Base-by-base conservation (phyloP, 2,888 invertebrate genomes). In the Drosophila anceps region DNA sequence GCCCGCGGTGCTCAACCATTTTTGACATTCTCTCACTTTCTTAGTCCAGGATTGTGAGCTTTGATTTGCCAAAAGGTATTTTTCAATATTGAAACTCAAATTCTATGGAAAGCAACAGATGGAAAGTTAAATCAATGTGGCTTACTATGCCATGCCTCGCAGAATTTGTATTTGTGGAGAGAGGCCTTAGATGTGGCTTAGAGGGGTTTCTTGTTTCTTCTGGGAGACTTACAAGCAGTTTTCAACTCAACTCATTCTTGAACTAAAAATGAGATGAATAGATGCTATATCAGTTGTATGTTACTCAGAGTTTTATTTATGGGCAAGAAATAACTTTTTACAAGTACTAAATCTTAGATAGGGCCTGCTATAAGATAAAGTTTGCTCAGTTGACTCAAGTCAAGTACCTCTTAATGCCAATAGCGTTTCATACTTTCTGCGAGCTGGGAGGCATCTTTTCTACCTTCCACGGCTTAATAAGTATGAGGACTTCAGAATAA, bases 1-100 rank as follows among this genome's bases (percentile, higher is more conserved):
- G 65, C 77, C 43, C 20, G 60, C 55, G 68, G 81, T 64, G 29
- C 8, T 37, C 57, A 69, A 59, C 62, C 43, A 62, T 67, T 66
- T 54, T 53, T 60, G 55, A 39, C 60, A 63, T 57, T 64, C 9
- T 18, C 33, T 59, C 53, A 29, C 18, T 51, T 24, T 35, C 18
- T 18, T 24, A 15, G 20, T 3, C 29, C 24, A 48, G 29, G 10
- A n/a, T 5, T 48, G 8, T 18, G 10, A n/a, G 27, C 18, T 20
- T 33, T 13, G 33, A 24, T 53, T 35, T 35, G 24, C 24, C n/a
- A 10, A 33, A 53, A 35, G 20, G 53, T 24, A 54, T 37, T 37
- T 39, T 12, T 39, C 54, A 54, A 54, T 39, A 54, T 39, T 37
- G 9, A 39, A 51, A 35, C 9, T 4, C 51, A 33, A 33, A 51